phyloP scores from a whole-genome alignment of 2,797 vertebrate genomes.

The Ispidina lecontei region DNA sequence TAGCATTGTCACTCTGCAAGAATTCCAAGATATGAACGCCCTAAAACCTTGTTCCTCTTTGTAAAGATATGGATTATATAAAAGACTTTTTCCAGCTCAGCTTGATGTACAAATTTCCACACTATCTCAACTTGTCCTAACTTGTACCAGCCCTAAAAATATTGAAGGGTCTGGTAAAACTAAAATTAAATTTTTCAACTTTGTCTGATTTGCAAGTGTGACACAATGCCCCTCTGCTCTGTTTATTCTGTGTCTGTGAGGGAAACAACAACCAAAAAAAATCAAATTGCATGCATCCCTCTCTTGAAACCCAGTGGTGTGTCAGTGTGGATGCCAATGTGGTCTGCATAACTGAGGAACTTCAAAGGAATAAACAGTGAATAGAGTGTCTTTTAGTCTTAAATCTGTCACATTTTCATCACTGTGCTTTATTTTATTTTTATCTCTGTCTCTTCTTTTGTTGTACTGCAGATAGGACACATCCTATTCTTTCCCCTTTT shows the following conservation, averaged over 20 bases:
- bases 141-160: conserved; percentile 38
- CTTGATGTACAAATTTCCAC: neutral
- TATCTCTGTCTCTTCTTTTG: neutral
- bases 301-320: neutral
- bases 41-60: neutral
- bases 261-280: neutral
- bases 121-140: neutral
- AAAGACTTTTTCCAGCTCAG: neutral
- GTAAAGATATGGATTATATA: neutral
- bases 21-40: neutral
- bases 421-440: neutral
- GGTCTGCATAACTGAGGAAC: neutral
- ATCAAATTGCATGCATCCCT: neutral
- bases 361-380: neutral
- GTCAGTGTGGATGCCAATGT: neutral
- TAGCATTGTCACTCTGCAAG: conserved; percentile 4
- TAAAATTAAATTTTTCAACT: conserved; percentile 36
- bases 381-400: neutral
- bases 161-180: neutral
- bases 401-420: neutral
- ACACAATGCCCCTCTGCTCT: neutral
- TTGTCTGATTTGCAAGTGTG: neutral
- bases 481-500: neutral
- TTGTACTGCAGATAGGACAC: neutral
- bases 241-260: neutral